phyloP scores from a whole-genome alignment of 2,113 vertebrate genomes.

The Brachypteracias leptosomus region DNA sequence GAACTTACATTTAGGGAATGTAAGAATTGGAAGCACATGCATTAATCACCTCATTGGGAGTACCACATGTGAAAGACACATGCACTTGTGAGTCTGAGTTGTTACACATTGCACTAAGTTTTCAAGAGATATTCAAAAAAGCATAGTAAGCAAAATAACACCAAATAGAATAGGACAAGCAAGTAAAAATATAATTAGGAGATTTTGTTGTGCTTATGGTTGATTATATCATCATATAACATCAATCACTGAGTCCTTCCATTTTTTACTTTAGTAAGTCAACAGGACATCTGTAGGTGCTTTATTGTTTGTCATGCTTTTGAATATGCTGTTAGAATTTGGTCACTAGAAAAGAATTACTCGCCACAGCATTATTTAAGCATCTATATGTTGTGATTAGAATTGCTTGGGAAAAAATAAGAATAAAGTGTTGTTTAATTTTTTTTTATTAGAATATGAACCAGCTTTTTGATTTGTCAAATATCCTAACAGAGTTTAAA shows the following conservation, averaged over 20 bases:
- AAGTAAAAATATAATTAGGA: background rate
- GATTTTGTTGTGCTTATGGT: background rate
- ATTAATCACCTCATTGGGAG: background rate
- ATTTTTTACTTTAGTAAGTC: background rate
- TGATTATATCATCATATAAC: background rate
- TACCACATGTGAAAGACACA: background rate
- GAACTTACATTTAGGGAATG: too few relatives aligned
- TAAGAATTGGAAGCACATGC: background rate
- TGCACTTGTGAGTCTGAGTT: background rate
- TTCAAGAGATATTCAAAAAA: background rate
- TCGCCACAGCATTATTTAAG: background rate
- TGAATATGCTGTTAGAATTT: background rate
- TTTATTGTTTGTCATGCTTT: background rate
- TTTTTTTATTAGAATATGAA: background rate
- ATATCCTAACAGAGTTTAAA: background rate
- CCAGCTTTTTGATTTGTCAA: background rate
- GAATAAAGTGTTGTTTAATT: too few relatives aligned
- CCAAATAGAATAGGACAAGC: background rate
- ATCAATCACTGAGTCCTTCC: rapidly evolving
- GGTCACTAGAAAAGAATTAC: background rate
- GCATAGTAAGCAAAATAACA: background rate
- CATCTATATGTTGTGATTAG: background rate
- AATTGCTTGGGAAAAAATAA: background rate
- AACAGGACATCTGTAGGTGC: background rate
- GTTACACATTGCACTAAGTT: background rate